phyloP scores from a whole-genome alignment of 1,140 invertebrate genomes.

The Ganaspis sp. region DNA sequence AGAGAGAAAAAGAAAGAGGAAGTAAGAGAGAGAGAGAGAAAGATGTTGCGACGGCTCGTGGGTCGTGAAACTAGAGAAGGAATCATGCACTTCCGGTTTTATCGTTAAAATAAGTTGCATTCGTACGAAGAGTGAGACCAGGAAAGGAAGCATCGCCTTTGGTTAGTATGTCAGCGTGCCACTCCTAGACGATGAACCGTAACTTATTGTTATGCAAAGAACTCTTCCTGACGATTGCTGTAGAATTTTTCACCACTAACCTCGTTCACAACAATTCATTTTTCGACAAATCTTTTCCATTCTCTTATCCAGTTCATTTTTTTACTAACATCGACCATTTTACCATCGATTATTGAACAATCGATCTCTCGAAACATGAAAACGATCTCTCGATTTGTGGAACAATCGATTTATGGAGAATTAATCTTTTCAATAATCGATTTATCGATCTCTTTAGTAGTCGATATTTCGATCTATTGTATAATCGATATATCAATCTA shows the following conservation, averaged over 20 bases:
- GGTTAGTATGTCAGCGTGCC: constrained; percentile 57
- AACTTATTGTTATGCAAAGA: constrained; percentile 56
- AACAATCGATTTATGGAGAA: no score
- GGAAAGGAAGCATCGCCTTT: constrained; percentile 36
- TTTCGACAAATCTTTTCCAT: neutral
- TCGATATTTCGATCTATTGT: no score
- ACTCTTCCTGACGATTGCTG: constrained; percentile 43
- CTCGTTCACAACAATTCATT: neutral
- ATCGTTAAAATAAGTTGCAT: neutral
- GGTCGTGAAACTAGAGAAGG: constrained; percentile 2
- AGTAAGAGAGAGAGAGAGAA: neutral
- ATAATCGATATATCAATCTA: no score
- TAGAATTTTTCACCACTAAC: constrained; percentile 1
- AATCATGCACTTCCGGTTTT: constrained; percentile 15
- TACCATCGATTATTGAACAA: no score
- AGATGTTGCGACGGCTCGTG: neutral
- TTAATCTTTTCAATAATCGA: no score
- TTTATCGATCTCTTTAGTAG: no score
- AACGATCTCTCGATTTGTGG: no score
- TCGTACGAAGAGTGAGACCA: constrained; percentile 14
- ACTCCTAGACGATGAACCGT: constrained; percentile 54
- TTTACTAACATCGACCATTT: neutral
- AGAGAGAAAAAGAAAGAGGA: neutral
- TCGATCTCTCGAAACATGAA: no score
- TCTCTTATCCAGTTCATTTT: no score